Evolutionary conservation across 2,888 invertebrate species (phyloP), one percentile per base, ranked within the genome.

Genomic region (Myathropa florea): DNA sequence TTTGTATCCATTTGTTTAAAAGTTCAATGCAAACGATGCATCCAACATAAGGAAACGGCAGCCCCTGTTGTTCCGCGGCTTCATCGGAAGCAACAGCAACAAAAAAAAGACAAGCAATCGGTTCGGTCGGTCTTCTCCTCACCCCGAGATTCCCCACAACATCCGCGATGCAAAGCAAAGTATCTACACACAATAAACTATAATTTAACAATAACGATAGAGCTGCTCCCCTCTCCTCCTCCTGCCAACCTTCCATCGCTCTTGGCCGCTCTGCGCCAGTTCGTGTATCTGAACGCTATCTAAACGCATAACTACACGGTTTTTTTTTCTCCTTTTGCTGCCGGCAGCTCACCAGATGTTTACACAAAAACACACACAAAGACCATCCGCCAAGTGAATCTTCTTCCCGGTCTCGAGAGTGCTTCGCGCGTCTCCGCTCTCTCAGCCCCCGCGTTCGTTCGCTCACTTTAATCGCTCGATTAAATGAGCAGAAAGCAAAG

Each of bases 401-500:
- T 83, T 83, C 83, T 83, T 83, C 83, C 83, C 83, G 75, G 79
- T 83, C 75, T 70, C 61, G 63, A 68, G 67, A 60, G 60, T 14
- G 39, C 53, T 53, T 33, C 64, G 39, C 59, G 63, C 63, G 59
- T 68, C 10, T n/a, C 39, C 63, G 12, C 2, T 73, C 24, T 61
- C 68, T 63, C 64, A 73, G 55, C 64, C 64, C 64, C 63, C 63
- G 39, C 61, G 68, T 70, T 46, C 18, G 39, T n/a, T 46, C 46
- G 46, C 18, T 46, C 70, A 75, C 64, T 73, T 83, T 83, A 83
- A 83, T 83, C 79, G 79, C 68, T 79, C 79, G 79, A 79, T 83
- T 79, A 79, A 83, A 75, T 83, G 79, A 83, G 68, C 78, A 78
- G 78, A 83, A 83, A 83, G 73, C 83, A 83, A 78, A 78, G 72